These are phyloP conservation scores for Lamproptera curius DNA, from an alignment of 2,888 invertebrate genomes.

Conservation along the genomic window DNA sequence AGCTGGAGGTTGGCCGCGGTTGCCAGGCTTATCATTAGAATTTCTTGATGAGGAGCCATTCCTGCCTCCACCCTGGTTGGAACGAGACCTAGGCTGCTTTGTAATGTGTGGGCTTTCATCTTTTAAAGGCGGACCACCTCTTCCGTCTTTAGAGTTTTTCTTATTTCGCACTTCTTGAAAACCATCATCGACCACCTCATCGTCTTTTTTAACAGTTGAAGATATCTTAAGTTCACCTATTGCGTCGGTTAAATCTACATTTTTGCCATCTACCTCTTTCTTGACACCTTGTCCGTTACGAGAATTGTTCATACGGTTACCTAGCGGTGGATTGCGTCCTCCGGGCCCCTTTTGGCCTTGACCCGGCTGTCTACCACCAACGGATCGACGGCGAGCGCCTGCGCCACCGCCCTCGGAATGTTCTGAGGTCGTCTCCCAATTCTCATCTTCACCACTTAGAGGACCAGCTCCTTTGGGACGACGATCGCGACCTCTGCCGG, in stretches of 20 bases:
- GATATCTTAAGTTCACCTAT: conserved; percentile 60
- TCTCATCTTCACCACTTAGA: conserved; percentile 77
- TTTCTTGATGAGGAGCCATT: conserved; percentile 66
- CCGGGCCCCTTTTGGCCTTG: conserved; percentile 51
- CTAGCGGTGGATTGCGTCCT: conserved; percentile 54
- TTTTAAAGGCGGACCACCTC: conserved; percentile 46
- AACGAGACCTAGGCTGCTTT: conserved; percentile 66
- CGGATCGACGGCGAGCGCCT: conserved; percentile 49
- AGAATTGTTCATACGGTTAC: conserved; percentile 51
- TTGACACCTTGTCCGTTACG: conserved; percentile 50
- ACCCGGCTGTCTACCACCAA: conserved; percentile 45
- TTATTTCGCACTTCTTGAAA: conserved; percentile 92
- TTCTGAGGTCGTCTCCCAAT: conserved; percentile 91
- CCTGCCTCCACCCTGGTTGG: conserved; percentile 64
- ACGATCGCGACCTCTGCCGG: conserved; percentile 71
- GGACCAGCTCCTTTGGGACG: conserved; percentile 54
- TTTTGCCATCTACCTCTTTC: conserved; percentile 59
- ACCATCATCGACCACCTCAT: conserved; percentile 81
- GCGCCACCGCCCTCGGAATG: conserved; percentile 81
- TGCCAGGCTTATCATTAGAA: conserved; percentile 57
- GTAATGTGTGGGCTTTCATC: conserved; percentile 51
- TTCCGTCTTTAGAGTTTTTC: conserved; percentile 83
- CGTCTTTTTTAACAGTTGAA: conserved; percentile 57
- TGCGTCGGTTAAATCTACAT: conserved; percentile 60
- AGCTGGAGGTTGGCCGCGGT: conserved; percentile 53